Conservation (phyloP, 2,888 invertebrate genomes). For the Hypomecis punctinalis region DNA sequence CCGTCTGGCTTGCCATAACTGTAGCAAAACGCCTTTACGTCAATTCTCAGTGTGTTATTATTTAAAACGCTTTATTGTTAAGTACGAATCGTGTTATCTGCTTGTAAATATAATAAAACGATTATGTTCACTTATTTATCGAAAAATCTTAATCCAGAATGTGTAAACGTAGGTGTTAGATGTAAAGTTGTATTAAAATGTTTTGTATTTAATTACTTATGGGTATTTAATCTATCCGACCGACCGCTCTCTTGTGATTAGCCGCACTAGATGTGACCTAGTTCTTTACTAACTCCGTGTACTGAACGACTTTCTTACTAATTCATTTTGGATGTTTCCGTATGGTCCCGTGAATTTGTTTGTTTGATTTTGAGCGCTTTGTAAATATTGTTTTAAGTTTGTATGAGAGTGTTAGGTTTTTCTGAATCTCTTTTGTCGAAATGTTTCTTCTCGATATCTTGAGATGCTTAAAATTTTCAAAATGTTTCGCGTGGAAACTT, state of each 20-base stretch:
- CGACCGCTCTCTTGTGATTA: slow-evolving; percentile 82
- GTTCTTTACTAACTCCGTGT: slow-evolving; percentile 65
- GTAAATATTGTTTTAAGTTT: slow-evolving; percentile 82
- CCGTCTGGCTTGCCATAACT: slow-evolving; percentile 77
- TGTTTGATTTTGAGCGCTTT: slow-evolving; percentile 80
- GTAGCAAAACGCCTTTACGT: slow-evolving; percentile 82
- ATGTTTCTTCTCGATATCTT: slow-evolving; percentile 60
- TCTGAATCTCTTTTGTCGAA: slow-evolving; percentile 77
- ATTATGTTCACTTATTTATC: slow-evolving; percentile 84
- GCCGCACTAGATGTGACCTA: slow-evolving; percentile 72
- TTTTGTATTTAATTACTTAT: slow-evolving; percentile 83
- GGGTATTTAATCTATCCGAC: slow-evolving; percentile 80
- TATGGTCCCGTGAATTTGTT: slow-evolving; percentile 63
- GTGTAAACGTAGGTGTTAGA: slow-evolving; percentile 83
- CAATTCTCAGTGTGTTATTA: slow-evolving; percentile 85
- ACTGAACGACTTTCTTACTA: slow-evolving; percentile 61
- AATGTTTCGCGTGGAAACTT: slow-evolving; percentile 31
- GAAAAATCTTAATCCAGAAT: slow-evolving; percentile 76
- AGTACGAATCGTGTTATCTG: slow-evolving; percentile 81
- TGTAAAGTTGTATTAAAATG: slow-evolving; percentile 84
- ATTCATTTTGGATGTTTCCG: slow-evolving; percentile 62
- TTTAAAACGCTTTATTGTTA: slow-evolving; percentile 83
- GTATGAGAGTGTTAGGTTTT: slow-evolving; percentile 80
- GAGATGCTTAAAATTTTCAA: slow-evolving; percentile 46
- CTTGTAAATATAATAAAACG: slow-evolving; percentile 83